A percentile compares a stretch with the other conserved stretches of the same genome.
phyloP scores from a whole-genome alignment of 2,797 vertebrate genomes.

The Pseudocheirus occidentalis region DNA sequence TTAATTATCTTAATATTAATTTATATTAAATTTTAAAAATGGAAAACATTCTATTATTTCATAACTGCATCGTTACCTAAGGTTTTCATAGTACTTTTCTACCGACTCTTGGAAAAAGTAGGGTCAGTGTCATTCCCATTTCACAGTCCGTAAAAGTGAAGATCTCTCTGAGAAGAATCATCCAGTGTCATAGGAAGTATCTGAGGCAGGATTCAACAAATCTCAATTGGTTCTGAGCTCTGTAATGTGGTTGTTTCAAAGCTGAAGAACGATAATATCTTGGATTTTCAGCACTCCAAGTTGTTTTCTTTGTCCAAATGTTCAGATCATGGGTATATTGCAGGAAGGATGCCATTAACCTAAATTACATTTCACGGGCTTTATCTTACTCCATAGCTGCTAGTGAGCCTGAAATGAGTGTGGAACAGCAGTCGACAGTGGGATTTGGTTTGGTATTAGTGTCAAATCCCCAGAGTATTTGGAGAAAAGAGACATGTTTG shows the following conservation, averaged over 20 bases:
- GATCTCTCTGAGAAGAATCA: background rate
- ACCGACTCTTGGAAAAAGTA: background rate
- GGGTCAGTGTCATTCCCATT: background rate
- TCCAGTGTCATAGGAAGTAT: background rate
- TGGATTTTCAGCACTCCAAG: background rate
- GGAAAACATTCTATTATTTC: background rate
- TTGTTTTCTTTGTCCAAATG: background rate
- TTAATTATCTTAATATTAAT: too few relatives aligned
- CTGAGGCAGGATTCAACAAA: background rate
- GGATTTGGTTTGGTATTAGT: background rate
- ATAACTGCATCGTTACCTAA: background rate
- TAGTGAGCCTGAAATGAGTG: background rate
- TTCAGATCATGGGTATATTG: background rate
- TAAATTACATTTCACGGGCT: background rate
- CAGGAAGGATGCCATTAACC: background rate
- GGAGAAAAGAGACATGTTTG: background rate
- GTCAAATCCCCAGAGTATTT: background rate
- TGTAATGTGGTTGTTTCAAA: background rate
- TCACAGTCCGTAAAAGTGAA: background rate
- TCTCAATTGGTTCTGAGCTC: background rate
- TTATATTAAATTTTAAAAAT: background rate
- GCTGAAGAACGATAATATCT: background rate
- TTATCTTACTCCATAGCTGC: conserved; percentile 6
- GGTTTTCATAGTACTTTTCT: background rate
- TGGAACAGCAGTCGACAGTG: background rate